Percentiles rank a stretch among this genome's conserved stretches.
Conservation (phyloP, 2,888 invertebrate species). For the Melanchra persicariae region DNA sequence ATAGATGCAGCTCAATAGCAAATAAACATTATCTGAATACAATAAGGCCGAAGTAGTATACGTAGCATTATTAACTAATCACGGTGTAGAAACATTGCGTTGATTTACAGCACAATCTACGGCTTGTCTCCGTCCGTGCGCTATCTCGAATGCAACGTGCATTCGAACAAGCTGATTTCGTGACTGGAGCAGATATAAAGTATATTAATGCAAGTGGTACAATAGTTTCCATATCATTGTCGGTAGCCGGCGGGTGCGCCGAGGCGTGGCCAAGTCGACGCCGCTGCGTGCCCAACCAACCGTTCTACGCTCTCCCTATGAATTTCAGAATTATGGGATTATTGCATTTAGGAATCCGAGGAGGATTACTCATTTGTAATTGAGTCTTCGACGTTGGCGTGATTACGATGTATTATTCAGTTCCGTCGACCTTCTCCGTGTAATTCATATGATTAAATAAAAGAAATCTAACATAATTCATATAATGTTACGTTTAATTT, state of each 20-base stretch:
- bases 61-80: conserved; percentile 64
- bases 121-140: conserved; percentile 50
- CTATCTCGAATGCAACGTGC: conserved; percentile 67
- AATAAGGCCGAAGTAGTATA: conserved; percentile 37
- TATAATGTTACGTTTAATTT: conserved; percentile 25
- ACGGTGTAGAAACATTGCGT: conserved; percentile 62
- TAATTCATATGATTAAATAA: conserved; percentile 43
- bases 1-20: conserved; percentile 31
- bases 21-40: conserved; percentile 35
- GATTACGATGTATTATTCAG: conserved; percentile 42
- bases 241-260: conserved; percentile 71
- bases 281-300: conserved; percentile 75
- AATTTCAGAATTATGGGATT: conserved; percentile 72
- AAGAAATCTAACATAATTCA: conserved; percentile 33
- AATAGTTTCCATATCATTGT: conserved; percentile 78
- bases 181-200: conserved; percentile 71
- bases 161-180: conserved; percentile 68
- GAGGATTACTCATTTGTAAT: conserved; percentile 48
- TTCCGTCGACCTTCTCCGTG: conserved; percentile 50
- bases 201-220: conserved; percentile 72
- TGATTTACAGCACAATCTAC: conserved; percentile 67
- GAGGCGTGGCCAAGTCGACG: conserved; percentile 77
- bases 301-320: conserved; percentile 76
- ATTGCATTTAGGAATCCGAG: conserved; percentile 52
- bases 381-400: conserved; percentile 48